Conservation (phyloP, 1,140 invertebrate genomes). For the Carposina sasakii region DNA sequence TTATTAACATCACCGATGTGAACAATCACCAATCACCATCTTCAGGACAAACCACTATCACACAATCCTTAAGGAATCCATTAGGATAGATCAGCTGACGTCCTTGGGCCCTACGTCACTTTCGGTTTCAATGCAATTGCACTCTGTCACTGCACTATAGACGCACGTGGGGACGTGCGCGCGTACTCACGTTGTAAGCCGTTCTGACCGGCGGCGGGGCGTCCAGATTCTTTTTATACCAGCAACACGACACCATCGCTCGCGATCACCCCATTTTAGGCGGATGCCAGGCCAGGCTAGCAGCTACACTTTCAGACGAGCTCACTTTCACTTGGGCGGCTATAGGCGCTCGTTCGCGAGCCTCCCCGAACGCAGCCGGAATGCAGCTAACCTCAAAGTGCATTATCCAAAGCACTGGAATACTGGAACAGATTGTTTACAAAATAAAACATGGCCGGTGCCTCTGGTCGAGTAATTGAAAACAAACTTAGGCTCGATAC, state of each 20-base stretch:
- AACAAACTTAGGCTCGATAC: too few species aligned
- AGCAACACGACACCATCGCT: conserved; percentile 85
- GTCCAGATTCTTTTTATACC: conserved; percentile 85
- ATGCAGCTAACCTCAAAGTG: too few species aligned
- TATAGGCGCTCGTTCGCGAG: conserved; percentile 24
- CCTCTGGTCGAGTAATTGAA: conserved; percentile 5
- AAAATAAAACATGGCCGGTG: conserved; percentile 15
- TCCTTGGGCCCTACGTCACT: conserved; percentile 41
- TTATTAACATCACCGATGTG: conserved; percentile 22
- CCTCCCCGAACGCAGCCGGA: too few species aligned
- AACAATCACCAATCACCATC: conserved; percentile 47
- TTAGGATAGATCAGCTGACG: conserved; percentile 46
- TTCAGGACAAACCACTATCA: conserved; percentile 47
- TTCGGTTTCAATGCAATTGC: conserved; percentile 12
- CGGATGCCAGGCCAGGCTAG: conserved; percentile 56
- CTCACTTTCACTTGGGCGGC: conserved; percentile 63
- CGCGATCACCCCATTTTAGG: conserved; percentile 79
- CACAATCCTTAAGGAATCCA: conserved; percentile 51
- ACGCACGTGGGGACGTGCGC: conserved; percentile 51
- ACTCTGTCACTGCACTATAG: conserved; percentile 4
- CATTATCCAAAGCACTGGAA: too few species aligned
- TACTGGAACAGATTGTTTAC: conserved; percentile 15
- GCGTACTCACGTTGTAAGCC: conserved; percentile 85
- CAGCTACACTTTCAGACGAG: conserved; percentile 60
- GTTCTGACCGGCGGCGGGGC: conserved; percentile 86